Base-by-base conservation (phyloP, 2,888 invertebrate species). In the Sinotaia quadrata region DNA sequence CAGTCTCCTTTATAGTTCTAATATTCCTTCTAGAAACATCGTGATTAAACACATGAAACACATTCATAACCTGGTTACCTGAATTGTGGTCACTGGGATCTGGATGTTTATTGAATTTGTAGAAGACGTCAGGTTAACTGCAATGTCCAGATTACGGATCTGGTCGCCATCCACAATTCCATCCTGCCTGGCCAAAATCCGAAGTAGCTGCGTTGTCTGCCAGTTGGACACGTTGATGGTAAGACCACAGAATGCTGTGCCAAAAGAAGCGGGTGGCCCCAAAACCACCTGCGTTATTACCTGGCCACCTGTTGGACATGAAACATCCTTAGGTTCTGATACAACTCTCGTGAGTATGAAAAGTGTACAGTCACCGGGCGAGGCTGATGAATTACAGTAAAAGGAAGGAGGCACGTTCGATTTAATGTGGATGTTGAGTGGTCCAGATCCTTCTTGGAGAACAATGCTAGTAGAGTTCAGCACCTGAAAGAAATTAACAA, bases 101-200 rank as follows among this genome's bases (percentile, higher is more conserved):
- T 8, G 4, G 3, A 18, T 4, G 15, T 15, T 27, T 7, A 61
- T 49, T 8, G n/a, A 21, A 33, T 33, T 34, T 24, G 21, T 24
- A n/a, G 24, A 18, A 10, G 56, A 65, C 0, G 56, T 56, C 27
- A 65, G 18, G 31, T 60, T 72, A 34, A 67, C 72, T 3, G 61
- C 37, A n/a, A 76, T 59, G 5, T 63, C 37, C 29, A 81, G 52
- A n/a, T 34, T 15, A 49, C 68, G 60, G 5, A 21, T 72, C 24
- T 74, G 68, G 52, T 81, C 69, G 0, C 70, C 71, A 57, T 81
- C 80, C 54, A 68, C 67, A 10, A 79, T 37, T 0, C 58, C 56
- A 52, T 81, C 81, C 15, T 72, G 34, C 54, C 69, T 77, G 29
- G 81, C 81, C 57, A 73, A 69, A 8, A 81, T 68, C 0, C 69